Evolutionary conservation across 2,113 vertebrate species (phyloP), one percentile per base, ranked within the genome.

Genomic region (Hystrix cristata): DNA sequence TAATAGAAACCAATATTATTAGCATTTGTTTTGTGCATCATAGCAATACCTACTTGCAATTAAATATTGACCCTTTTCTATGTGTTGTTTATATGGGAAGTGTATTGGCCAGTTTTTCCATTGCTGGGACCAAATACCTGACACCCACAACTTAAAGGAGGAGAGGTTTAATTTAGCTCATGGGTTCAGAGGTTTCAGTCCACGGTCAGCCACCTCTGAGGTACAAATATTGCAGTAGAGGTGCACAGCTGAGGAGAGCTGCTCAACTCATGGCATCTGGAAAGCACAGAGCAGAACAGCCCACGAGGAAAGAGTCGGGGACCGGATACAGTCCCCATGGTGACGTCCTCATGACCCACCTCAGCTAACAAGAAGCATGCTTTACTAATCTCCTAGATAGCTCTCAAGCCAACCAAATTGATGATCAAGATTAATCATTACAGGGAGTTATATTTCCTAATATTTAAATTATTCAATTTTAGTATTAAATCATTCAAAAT

Each of bases 1-100:
- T 62, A 55, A 76, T 43, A 80, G 34, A 43, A 87, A 51, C 1
- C 21, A 78, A 80, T 29, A 59, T 92, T 93, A 90, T 78, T 83
- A 55, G 1, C 48, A 93, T 90, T 95, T 91, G 27, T 81, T 90
- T 71, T 51, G 31, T 19, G 65, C n/a, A 78, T 90, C 64, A 90
- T 67, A 78, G 38, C 10, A 95, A 81, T 14, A 34, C 62, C 51
- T 48, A 82, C 82, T 19, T 31, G 38, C n/a, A 81, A 57, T 79
- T 89, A 86, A 89, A 76, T 69, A 69, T 21, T 78, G 29, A 7
- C 4, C 7, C n/a, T 94, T 55, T 53, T 27, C 72, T 72, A 79
- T n/a, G 31, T 18, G 71, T 38, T 48, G 18, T 84, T 92, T 80
- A 65, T 60, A 51, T 57, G 1, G 13, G 29, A 11, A 72, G 46